Conservation (phyloP, 2,797 vertebrate genomes). For the Myotis pilosus region DNA sequence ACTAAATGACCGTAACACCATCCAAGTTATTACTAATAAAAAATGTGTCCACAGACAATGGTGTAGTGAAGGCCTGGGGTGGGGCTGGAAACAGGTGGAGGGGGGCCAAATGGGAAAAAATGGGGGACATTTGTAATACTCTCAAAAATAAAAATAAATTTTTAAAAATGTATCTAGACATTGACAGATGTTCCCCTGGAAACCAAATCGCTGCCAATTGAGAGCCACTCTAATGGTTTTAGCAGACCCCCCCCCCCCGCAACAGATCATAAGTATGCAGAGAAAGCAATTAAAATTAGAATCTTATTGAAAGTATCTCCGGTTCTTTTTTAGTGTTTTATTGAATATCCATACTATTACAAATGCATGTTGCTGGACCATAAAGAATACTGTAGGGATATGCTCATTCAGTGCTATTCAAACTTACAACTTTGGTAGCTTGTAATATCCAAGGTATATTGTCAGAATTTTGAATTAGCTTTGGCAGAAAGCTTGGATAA, state of each 20-base stretch:
- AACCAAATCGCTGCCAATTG: neutral
- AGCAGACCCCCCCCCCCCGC: neutral
- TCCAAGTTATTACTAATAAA: neutral
- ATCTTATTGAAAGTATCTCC: neutral
- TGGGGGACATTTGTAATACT: neutral
- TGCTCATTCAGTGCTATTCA: neutral
- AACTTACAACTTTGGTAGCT: conserved; percentile 1
- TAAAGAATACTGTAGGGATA: neutral
- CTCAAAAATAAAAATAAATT: neutral
- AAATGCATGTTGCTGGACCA: neutral
- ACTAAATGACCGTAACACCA: neutral
- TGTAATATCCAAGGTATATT: neutral
- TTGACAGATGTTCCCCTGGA: neutral
- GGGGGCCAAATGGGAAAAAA: neutral
- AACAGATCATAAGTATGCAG: neutral
- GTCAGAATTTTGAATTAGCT: conserved; percentile 29
- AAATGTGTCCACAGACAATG: neutral
- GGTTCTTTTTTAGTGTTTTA: neutral
- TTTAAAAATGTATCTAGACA: neutral
- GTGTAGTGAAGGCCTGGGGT: neutral
- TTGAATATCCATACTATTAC: neutral
- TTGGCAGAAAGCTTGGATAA: conserved; percentile 15
- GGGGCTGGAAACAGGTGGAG: neutral
- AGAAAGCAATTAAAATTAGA: conserved; percentile 6
- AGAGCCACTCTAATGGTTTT: neutral